Evolutionary conservation across 1,140 invertebrate genomes (phyloP), one percentile per base, ranked within the genome.

Genomic region (Drosophila sp.): DNA sequence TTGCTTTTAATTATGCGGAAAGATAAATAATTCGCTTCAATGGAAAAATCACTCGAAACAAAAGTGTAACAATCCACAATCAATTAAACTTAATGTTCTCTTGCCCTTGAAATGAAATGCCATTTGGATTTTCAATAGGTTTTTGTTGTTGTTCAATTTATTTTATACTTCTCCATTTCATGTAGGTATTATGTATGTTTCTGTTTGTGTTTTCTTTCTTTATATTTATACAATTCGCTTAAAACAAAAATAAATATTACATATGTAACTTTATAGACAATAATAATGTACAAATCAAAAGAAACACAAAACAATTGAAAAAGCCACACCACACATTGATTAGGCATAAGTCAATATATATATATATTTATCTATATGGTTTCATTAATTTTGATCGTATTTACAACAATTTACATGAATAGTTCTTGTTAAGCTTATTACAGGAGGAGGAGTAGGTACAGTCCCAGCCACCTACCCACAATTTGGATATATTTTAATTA

Each of bases 391-490:
- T 56, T 40, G 17, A 17, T 47, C 40, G 11, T 89, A 87, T 87
- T 74, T 87, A 87, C 84, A 87, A 41, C 77, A 82, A 80, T 87
- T 75, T 89, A 84, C 83, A 89, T 64, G 58, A 60, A 89, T 86
- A 79, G 23, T 50, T 50, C 66, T 27, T 32, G 41, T 76, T 86
- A 85, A 85, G 81, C 79, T 82, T 75, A 72, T 78, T 64, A 70
- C 60, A 50, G 73, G 35, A 38, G 73, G 35, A 38, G 35, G 56
- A 58, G 56, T 58, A 70, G 64, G 60, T 50, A 50, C 44, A 50
- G 6, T 50, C 44, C 44, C 44, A 10, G 44, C 44, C 44, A 76
- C 47, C 80, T 70, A 71, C 67, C 78, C 66, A 79, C 35, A 35
- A 6, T 55, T 32, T 67, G n/a, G 17, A 44, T 7, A 67, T 32